phyloP scores from a whole-genome alignment of 30 jellyfish, hydroid and myxozoan species.

The Catostylus mosaicus region DNA sequence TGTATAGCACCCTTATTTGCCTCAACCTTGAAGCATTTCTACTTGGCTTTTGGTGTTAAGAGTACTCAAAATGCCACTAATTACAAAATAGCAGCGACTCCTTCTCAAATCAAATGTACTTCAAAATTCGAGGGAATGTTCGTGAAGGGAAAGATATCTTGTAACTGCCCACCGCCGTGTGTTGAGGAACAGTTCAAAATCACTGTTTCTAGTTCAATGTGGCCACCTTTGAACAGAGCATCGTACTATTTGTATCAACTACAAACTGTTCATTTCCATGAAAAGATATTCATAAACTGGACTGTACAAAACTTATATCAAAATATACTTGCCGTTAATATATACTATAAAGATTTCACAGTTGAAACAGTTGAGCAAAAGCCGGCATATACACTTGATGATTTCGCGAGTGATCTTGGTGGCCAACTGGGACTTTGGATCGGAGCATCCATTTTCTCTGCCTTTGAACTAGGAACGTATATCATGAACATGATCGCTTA shows the following conservation, averaged over 20 bases:
- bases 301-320: background rate
- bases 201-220: slow-evolving; percentile 17
- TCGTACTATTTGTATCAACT: background rate
- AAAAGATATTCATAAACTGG: slow-evolving; percentile 3
- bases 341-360: slow-evolving; percentile 38
- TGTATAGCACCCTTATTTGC: background rate
- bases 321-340: slow-evolving; percentile 18
- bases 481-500: background rate
- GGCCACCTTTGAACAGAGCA: slow-evolving; percentile 22
- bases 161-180: slow-evolving; percentile 45
- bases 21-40: background rate
- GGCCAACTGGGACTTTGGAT: slow-evolving; percentile 61
- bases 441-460: slow-evolving; percentile 69
- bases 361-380: slow-evolving; percentile 50
- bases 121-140: background rate
- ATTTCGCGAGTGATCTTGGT: slow-evolving; percentile 56
- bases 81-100: background rate
- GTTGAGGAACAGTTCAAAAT: slow-evolving; percentile 23
- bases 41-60: too few species aligned
- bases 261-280: background rate
- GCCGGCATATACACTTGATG: slow-evolving; percentile 16
- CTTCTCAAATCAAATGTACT: background rate
- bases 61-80: background rate
- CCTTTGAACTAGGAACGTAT: slow-evolving; percentile 27
- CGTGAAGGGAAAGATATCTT: background rate